Conservation (phyloP, 2,888 invertebrate genomes). For the Agrochola lota region DNA sequence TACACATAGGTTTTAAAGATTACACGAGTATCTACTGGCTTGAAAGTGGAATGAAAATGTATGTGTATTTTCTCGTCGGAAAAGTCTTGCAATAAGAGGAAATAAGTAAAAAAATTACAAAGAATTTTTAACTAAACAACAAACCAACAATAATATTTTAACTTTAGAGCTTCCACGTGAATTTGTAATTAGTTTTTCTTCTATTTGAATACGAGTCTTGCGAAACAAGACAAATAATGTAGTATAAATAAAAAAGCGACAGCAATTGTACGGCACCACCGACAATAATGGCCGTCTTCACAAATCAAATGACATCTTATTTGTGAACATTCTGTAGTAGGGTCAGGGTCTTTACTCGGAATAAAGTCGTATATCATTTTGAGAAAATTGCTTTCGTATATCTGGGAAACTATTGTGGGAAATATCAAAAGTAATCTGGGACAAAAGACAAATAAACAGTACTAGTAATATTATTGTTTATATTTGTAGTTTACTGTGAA, state of each 20-base stretch:
- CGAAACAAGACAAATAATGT: not conserved
- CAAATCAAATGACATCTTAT: slow-evolving; percentile 25
- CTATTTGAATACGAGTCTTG: not conserved
- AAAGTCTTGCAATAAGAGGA: not conserved
- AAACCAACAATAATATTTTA: not conserved
- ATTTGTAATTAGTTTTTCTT: no score
- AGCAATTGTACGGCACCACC: not conserved
- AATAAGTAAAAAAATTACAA: not conserved
- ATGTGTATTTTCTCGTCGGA: not conserved
- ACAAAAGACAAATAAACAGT: slow-evolving; percentile 8
- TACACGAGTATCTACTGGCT: slow-evolving; percentile 4
- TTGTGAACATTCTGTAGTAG: not conserved
- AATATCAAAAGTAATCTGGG: slow-evolving; percentile 7
- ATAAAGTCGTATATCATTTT: slow-evolving; percentile 5
- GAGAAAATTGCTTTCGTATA: slow-evolving; percentile 41
- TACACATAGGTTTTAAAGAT: not conserved
- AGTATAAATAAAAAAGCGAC: not conserved
- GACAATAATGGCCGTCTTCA: not conserved
- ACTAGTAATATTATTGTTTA: not conserved
- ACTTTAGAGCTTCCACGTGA: no score
- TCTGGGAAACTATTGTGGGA: slow-evolving; percentile 27
- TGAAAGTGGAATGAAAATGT: slow-evolving; percentile 6
- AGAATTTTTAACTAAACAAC: not conserved
- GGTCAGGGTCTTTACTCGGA: not conserved
- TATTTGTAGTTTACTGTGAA: slow-evolving; percentile 7